These are phyloP conservation scores for Calycopis cecrops DNA, from an alignment of 1,140 invertebrate genomes.

Conservation along the genomic window DNA sequence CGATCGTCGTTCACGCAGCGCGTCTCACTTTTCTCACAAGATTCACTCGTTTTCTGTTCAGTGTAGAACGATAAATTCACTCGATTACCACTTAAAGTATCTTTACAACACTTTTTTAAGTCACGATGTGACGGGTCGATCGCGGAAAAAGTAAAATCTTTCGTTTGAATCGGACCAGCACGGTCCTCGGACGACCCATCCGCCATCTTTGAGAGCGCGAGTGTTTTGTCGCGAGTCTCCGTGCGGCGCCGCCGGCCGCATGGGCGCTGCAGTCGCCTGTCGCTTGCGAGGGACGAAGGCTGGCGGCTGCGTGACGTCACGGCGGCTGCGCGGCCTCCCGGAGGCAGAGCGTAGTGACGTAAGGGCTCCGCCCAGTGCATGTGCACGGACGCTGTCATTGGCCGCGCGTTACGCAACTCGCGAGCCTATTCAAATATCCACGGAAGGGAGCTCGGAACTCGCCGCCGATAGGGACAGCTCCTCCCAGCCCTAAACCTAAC, in stretches of 20 bases:
- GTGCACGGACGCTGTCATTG: slow-evolving; percentile 66
- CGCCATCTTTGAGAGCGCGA: slow-evolving; percentile 74
- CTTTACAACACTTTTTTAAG: slow-evolving; percentile 69
- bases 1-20: slow-evolving; percentile 63
- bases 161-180: slow-evolving; percentile 52
- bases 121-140: slow-evolving; percentile 57
- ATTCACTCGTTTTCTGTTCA: slow-evolving; percentile 60
- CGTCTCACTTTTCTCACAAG: slow-evolving; percentile 69
- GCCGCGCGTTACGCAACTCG: slow-evolving; percentile 68
- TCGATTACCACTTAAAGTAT: slow-evolving; percentile 49
- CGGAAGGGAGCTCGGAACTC: slow-evolving; percentile 64
- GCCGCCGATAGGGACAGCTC: slow-evolving; percentile 52
- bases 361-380: slow-evolving; percentile 69
- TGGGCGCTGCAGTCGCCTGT: slow-evolving; percentile 55
- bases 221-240: slow-evolving; percentile 69
- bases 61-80: slow-evolving; percentile 67
- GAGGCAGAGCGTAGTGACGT: slow-evolving; percentile 63
- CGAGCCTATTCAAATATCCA: slow-evolving; percentile 63
- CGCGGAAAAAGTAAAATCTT: slow-evolving; percentile 70
- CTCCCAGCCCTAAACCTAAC: slow-evolving; percentile 61
- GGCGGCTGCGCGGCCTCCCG: slow-evolving; percentile 59
- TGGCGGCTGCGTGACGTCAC: slow-evolving; percentile 62
- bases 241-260: slow-evolving; percentile 44
- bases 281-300: slow-evolving; percentile 48
- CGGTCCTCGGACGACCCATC: slow-evolving; percentile 64